Conservation (phyloP, 2,113 vertebrate genomes). For the Chaetura pelagica region DNA sequence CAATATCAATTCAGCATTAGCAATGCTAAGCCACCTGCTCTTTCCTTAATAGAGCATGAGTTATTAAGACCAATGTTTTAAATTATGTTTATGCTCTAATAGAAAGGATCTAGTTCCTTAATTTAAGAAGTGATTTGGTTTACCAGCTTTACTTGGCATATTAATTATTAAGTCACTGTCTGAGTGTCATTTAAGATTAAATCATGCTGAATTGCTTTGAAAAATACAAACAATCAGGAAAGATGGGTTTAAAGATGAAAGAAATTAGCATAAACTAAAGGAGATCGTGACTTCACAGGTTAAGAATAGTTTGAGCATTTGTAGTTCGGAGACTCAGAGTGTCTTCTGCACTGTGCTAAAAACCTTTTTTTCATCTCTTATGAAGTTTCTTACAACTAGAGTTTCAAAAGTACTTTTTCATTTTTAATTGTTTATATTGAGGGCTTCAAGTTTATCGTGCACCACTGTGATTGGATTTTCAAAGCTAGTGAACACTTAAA, state of each 20-base stretch:
- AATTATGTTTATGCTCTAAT: slow-evolving; percentile 61
- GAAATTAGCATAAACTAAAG: neutral
- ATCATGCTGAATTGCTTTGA: slow-evolving; percentile 31
- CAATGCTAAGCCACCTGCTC: slow-evolving; percentile 23
- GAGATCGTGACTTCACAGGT: neutral
- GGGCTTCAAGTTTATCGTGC: neutral
- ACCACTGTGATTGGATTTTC: neutral
- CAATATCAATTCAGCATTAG: slow-evolving; percentile 39
- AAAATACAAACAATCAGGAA: neutral
- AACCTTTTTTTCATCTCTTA: neutral
- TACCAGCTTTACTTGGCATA: slow-evolving; percentile 54
- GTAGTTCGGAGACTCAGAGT: neutral
- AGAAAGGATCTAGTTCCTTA: slow-evolving; percentile 59
- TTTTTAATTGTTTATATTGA: neutral
- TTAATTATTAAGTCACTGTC: slow-evolving; percentile 57
- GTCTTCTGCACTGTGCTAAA: neutral
- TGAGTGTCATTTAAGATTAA: slow-evolving; percentile 46
- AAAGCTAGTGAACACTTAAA: neutral
- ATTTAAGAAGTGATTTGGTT: slow-evolving; percentile 62
- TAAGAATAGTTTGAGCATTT: neutral
- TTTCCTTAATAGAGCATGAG: slow-evolving; percentile 42
- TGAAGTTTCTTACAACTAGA: neutral
- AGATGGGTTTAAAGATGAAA: neutral
- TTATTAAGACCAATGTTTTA: slow-evolving; percentile 59
- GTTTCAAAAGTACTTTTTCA: neutral